A percentile compares a stretch with the other conserved stretches of the same genome.
Evolutionary conservation across 2,888 invertebrate species (phyloP).

Genomic region (Rapana venosa): DNA sequence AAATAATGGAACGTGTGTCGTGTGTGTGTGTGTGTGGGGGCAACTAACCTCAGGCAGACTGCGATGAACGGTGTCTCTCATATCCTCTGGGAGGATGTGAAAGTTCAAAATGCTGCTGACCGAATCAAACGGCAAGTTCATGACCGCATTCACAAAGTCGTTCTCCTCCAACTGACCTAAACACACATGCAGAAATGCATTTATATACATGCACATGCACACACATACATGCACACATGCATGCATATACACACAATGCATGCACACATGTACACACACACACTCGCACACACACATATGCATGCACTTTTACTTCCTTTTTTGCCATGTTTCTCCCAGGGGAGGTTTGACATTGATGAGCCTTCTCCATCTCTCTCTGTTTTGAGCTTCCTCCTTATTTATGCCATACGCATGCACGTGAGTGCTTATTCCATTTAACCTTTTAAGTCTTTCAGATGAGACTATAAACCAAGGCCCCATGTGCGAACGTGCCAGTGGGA

Average conservation of each 20-base stretch:
- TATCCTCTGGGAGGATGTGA: constrained; percentile 71
- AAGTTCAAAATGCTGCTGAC: constrained; percentile 66
- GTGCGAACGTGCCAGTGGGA: too few species aligned
- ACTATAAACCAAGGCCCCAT: too few species aligned
- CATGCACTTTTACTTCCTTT: too few species aligned
- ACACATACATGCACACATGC: constrained; percentile 2
- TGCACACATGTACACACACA: not conserved
- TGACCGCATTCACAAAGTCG: constrained; percentile 65
- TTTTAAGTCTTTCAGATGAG: too few species aligned
- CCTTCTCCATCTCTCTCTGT: too few species aligned
- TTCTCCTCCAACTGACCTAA: constrained; percentile 70
- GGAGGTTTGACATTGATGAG: too few species aligned
- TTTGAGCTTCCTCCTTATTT: too few species aligned
- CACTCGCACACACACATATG: not conserved
- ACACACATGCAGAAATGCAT: not conserved
- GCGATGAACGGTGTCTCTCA: constrained; percentile 67
- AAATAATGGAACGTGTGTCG: too few species aligned
- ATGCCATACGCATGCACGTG: too few species aligned
- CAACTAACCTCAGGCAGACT: constrained; percentile 66
- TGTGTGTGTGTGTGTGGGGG: too few species aligned
- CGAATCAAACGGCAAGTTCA: constrained; percentile 59
- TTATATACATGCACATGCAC: not conserved
- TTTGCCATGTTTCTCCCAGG: too few species aligned
- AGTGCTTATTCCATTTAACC: too few species aligned
- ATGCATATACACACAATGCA: not conserved